A percentile compares a stretch with the other conserved stretches of the same genome.
phyloP scores from a whole-genome alignment of 2,797 vertebrate species.

The Gila robusta region DNA sequence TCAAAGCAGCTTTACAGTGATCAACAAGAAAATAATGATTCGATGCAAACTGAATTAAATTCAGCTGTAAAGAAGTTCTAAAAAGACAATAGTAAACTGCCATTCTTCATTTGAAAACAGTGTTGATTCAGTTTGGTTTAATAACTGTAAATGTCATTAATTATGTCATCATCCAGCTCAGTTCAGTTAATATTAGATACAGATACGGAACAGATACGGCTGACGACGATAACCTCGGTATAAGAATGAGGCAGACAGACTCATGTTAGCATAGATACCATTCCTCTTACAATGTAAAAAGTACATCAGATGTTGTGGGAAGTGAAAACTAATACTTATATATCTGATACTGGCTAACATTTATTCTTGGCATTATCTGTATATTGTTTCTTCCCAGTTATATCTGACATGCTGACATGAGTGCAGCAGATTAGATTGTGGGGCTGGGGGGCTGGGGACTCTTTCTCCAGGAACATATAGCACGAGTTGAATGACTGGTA shows the following conservation, averaged over 20 bases:
- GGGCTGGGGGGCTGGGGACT: neutral
- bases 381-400: slow-evolving; percentile 48
- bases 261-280: neutral
- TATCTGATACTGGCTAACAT: slow-evolving; percentile 13
- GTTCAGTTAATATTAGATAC: no score
- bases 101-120: neutral
- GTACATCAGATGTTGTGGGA: neutral
- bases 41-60: neutral
- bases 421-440: slow-evolving; percentile 38
- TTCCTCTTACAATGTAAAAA: neutral
- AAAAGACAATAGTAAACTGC: neutral
- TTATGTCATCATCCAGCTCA: no score
- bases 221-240: neutral
- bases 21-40: neutral
- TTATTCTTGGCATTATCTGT: slow-evolving; percentile 46
- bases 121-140: neutral
- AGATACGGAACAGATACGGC: neutral
- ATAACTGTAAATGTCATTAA: neutral
- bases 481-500: slow-evolving; percentile 73
- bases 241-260: neutral
- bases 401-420: slow-evolving; percentile 32
- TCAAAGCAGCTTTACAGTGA: neutral
- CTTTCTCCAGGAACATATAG: slow-evolving; percentile 65
- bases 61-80: neutral
- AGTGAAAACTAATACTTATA: neutral